Evolutionary conservation across 2,797 vertebrate species (phyloP), one percentile per base, ranked within the genome.

Genomic region (Clarias fuscus): DNA sequence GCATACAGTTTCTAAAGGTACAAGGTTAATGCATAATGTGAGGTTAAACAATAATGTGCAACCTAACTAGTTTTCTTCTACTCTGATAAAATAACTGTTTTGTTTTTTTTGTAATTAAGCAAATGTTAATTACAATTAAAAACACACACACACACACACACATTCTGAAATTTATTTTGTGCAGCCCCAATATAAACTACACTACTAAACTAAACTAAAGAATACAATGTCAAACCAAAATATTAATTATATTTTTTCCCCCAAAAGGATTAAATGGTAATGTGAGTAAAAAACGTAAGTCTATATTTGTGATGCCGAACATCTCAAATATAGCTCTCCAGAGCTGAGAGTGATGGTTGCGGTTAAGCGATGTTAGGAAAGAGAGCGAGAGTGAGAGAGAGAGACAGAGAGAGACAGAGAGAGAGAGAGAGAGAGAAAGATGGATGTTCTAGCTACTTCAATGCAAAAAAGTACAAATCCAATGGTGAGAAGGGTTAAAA

Each of bases 301-400:
- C 22, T 72, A 73, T 64, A 73, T 73, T 82, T 79, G 62, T 13
- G 4, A 87, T 6, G 15, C 61, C 56, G 27, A 67, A 68, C 58
- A 68, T 40, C 75, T 20, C 20, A 70, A 58, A 73, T 68, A 75
- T 43, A 15, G 58, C 88, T 90, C 84, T 89, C 88, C 82, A 83
- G 78, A 56, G 89, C 91, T 92, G 90, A 90, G 73, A 33, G 90
- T 83, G 86, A 84, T 30, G 18, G 58, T 56, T 79, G 73, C 1
- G n/a, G 84, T 80, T 53, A 5, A 81, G 27, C 18, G 83, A 76
- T 70, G 88, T 90, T 86, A 82, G 37, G 7, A 22, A 4, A 37
- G 27, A 85, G 89, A 15, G 85, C 89, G 13, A 64, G 86, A 90
- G 68, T 89, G 56, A 73, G 24, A 86, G 43, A 80, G 7, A 77